Conservation (phyloP, 2,797 vertebrate species). For the Epinephelus coioides region DNA sequence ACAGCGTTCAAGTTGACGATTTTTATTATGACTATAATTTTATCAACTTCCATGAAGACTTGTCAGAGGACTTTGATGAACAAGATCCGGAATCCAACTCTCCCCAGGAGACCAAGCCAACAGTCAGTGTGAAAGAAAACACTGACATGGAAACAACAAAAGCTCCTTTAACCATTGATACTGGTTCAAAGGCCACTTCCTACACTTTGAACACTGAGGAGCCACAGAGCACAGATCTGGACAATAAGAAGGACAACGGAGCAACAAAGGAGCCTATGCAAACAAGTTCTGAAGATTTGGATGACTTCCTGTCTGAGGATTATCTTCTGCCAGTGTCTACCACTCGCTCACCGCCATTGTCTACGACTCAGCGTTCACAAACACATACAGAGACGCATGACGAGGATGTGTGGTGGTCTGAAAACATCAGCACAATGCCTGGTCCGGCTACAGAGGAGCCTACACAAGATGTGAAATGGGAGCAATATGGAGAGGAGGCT, state of each 20-base stretch:
- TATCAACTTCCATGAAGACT: constrained; percentile 96
- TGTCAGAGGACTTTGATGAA: constrained; percentile 85
- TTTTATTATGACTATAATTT: constrained; percentile 99
- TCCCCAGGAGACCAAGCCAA: constrained; percentile 48
- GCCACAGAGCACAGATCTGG: constrained; percentile 34
- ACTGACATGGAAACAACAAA: constrained; percentile 45
- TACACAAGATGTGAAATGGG: constrained; percentile 39
- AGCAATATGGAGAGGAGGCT: constrained; percentile 29
- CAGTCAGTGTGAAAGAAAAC: constrained; percentile 23
- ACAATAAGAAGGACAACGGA: fast-evolving
- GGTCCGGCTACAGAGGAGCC: constrained; percentile 42
- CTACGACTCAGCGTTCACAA: constrained; percentile 44
- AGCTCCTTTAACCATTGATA: constrained; percentile 47
- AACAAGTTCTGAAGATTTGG: constrained; percentile 51
- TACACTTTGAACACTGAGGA: constrained; percentile 8
- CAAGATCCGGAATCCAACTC: constrained; percentile 36
- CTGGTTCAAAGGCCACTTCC: constrained; percentile 19
- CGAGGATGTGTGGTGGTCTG: constrained; percentile 35
- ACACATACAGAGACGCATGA: constrained; percentile 32
- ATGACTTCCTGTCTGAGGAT: constrained; percentile 80
- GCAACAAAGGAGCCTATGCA: constrained; percentile 12
- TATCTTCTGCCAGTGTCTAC: constrained; percentile 82
- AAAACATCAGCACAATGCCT: constrained; percentile 38
- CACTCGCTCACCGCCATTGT: constrained; percentile 50
- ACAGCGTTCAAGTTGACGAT: constrained; percentile 89